A percentile compares a stretch with the other conserved stretches of the same genome.
phyloP scores from a whole-genome alignment of 2,797 vertebrate species.

The Scolopax bukidnonensis region DNA sequence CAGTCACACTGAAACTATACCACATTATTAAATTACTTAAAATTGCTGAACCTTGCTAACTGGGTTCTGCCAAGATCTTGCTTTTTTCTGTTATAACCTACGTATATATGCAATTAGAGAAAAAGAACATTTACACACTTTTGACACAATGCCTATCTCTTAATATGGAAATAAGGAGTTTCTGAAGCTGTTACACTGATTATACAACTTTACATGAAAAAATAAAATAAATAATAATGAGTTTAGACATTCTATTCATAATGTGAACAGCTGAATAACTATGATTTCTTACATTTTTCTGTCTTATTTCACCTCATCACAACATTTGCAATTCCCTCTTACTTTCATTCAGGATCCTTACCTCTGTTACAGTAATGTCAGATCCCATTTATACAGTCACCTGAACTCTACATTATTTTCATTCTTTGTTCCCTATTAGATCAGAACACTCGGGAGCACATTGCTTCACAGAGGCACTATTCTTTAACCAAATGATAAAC shows the following conservation, averaged over 20 bases:
- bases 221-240: not conserved
- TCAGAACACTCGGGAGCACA: not conserved
- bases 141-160: not conserved
- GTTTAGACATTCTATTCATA: no score
- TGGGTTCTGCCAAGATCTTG: not conserved
- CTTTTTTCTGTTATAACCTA: not conserved
- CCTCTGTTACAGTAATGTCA: not conserved
- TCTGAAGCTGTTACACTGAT: not conserved
- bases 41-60: not conserved
- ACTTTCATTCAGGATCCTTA: not conserved
- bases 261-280: not conserved
- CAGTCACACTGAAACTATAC: not conserved
- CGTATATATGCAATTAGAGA: not conserved
- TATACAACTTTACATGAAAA: not conserved
- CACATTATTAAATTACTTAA: not conserved
- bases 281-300: not conserved
- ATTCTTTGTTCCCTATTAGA: not conserved
- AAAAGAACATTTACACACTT: not conserved
- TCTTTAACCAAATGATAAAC: not conserved
- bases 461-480: not conserved
- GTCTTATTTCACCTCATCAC: not conserved
- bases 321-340: not conserved
- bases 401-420: not conserved
- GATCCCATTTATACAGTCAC: not conserved
- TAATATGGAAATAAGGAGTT: not conserved